Evolutionary conservation across 2,797 vertebrate species (phyloP).

Genomic region (Vespertilio murinus): DNA sequence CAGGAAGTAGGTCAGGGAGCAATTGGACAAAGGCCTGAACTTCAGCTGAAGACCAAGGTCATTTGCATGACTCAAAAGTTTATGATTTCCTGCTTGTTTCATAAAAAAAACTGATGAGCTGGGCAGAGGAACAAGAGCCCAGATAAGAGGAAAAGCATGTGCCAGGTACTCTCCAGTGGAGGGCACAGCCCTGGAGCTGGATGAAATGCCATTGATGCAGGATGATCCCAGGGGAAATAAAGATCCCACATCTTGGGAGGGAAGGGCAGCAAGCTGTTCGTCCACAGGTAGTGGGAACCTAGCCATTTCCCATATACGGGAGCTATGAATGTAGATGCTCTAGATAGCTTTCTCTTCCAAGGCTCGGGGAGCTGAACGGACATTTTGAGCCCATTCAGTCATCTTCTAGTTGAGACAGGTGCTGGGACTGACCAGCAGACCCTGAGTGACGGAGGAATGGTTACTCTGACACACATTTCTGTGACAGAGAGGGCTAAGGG

Average conservation of each 20-base stretch:
- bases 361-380: background rate
- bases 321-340: background rate
- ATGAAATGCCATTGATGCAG: background rate
- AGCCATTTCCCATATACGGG: too few relatives aligned
- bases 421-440: too few relatives aligned
- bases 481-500: too few relatives aligned
- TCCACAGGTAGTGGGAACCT: background rate
- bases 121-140: background rate
- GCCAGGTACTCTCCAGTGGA: constrained; percentile 12
- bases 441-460: too few relatives aligned
- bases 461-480: too few relatives aligned
- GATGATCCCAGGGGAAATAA: too few relatives aligned
- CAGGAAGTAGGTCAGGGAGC: constrained; percentile 22
- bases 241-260: background rate
- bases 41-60: background rate
- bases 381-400: background rate
- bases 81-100: background rate
- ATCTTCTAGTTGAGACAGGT: background rate
- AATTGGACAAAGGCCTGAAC: background rate
- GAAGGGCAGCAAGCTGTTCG: background rate
- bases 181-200: fast-evolving
- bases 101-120: background rate
- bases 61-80: background rate
- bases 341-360: background rate
- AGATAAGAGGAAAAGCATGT: background rate